These are phyloP conservation scores for Sminthurides aquaticus DNA, from an alignment of 2,888 invertebrate genomes.

Conservation along the genomic window DNA sequence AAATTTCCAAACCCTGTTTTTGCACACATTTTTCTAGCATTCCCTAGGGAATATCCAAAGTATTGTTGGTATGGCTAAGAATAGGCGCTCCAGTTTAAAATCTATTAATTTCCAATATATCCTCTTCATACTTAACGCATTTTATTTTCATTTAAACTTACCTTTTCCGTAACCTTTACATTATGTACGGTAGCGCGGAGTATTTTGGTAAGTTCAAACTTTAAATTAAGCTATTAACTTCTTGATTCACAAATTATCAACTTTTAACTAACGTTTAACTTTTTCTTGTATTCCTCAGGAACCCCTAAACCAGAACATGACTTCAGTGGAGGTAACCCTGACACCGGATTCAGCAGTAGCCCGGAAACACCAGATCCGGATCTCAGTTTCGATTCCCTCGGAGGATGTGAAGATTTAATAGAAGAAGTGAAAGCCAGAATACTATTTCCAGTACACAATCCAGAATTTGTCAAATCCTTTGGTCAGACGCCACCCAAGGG, in stretches of 20 bases:
- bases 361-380: conserved; percentile 15
- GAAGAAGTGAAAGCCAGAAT: conserved; percentile 24
- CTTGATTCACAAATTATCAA: too few relatives aligned
- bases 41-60: too few relatives aligned
- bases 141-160: too few relatives aligned
- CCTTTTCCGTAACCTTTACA: neutral
- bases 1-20: too few relatives aligned
- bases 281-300: too few relatives aligned
- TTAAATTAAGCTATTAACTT: too few relatives aligned
- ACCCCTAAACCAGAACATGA: neutral
- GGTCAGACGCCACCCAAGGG: conserved; percentile 27
- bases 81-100: neutral
- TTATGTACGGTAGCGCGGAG: neutral
- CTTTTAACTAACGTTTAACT: too few relatives aligned
- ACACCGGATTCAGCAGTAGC: neutral
- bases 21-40: too few relatives aligned
- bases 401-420: conserved; percentile 29
- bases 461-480: conserved; percentile 21
- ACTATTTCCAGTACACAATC: conserved; percentile 22
- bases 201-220: too few relatives aligned
- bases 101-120: neutral
- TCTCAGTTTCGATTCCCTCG: conserved; percentile 21
- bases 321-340: neutral
- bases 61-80: too few relatives aligned
- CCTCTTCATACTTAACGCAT: too few relatives aligned